Conservation (phyloP, 2,113 vertebrate species). For the Passer montanus region DNA sequence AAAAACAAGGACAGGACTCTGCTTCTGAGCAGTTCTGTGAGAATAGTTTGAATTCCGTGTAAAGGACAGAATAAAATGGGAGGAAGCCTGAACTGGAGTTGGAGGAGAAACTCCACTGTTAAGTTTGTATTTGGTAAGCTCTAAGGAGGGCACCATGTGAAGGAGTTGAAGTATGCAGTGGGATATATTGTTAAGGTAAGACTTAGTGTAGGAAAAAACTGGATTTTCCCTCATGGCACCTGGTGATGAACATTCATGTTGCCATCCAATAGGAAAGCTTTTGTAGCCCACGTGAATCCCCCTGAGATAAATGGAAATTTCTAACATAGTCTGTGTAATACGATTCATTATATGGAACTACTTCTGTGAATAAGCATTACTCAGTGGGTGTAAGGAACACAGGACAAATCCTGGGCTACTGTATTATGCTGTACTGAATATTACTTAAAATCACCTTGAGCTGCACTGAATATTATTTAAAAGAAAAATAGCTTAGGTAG, state of each 20-base stretch:
- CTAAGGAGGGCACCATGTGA: not conserved
- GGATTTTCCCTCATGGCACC: not conserved
- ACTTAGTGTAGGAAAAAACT: not conserved
- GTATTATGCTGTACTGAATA: not conserved
- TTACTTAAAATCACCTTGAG: not conserved
- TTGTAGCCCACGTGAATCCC: constrained; percentile 31
- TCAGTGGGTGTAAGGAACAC: not conserved
- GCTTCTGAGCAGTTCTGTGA: not conserved
- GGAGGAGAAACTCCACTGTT: not conserved
- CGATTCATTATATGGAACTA: constrained; percentile 41
- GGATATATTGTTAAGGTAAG: not conserved
- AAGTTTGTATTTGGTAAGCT: not conserved
- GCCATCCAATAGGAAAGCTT: constrained; percentile 6
- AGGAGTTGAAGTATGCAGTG: not conserved
- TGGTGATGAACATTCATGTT: constrained; percentile 12
- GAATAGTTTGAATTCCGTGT: not conserved
- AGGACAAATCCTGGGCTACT: not conserved
- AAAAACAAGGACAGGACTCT: not conserved
- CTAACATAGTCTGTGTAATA: not conserved
- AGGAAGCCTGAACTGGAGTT: not conserved
- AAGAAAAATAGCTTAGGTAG: not conserved
- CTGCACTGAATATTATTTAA: not conserved
- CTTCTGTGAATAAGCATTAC: constrained; percentile 60
- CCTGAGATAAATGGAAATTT: constrained; percentile 51
- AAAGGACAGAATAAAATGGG: not conserved